phyloP scores from a whole-genome alignment of 1,140 invertebrate genomes.

The Euura saliciscinereae region DNA sequence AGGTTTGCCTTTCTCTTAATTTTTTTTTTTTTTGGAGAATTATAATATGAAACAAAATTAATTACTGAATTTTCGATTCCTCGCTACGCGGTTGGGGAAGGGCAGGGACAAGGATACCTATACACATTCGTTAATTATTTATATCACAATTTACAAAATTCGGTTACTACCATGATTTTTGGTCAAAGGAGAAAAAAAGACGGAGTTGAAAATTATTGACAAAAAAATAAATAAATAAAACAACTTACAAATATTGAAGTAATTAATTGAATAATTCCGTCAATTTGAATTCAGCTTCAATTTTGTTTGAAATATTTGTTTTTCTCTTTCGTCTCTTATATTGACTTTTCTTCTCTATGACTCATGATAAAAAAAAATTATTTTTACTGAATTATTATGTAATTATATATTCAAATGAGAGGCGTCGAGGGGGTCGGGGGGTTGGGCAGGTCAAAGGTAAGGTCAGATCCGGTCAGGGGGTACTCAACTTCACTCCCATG shows the following conservation, averaged over 20 bases:
- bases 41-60: constrained; percentile 42
- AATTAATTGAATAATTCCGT: constrained; percentile 1
- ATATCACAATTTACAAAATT: constrained; percentile 63
- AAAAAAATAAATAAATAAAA: constrained; percentile 22
- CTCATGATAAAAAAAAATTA: background rate
- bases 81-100: constrained; percentile 27
- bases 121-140: constrained; percentile 59
- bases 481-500: constrained; percentile 45
- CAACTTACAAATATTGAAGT: constrained; percentile 22
- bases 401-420: constrained; percentile 25
- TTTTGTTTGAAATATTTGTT: constrained; percentile 11
- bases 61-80: constrained; percentile 43
- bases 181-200: constrained; percentile 29
- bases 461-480: constrained; percentile 27
- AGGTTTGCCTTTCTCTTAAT: too few relatives aligned
- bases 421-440: too few relatives aligned
- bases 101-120: constrained; percentile 44
- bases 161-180: constrained; percentile 31
- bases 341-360: background rate
- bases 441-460: constrained; percentile 27
- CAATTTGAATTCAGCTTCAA: background rate
- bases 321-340: constrained; percentile 21
- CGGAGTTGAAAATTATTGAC: too few relatives aligned
- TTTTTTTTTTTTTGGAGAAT: too few relatives aligned
- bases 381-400: background rate